Conservation (phyloP, 2,888 invertebrate species). For the Drosophila nigricruria region DNA sequence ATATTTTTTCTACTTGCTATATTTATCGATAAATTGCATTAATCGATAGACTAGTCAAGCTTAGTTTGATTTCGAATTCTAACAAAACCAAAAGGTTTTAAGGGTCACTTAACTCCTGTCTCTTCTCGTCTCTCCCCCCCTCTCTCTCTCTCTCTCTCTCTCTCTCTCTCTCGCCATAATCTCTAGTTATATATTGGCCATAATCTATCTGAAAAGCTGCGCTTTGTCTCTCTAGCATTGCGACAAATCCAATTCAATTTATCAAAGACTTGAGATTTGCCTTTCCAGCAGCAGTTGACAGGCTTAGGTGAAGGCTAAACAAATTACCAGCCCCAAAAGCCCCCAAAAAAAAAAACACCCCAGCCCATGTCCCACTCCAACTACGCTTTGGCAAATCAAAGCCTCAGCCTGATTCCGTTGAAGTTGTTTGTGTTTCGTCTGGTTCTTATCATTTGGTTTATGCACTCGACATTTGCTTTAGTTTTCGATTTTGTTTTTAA, state of each 20-base stretch:
- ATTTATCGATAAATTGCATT: background rate
- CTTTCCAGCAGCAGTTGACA: slow-evolving; percentile 34
- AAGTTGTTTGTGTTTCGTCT: slow-evolving; percentile 9
- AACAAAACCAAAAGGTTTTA: background rate
- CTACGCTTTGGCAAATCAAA: background rate
- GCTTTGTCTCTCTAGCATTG: slow-evolving; percentile 15
- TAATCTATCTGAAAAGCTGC: slow-evolving; percentile 13
- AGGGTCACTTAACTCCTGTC: background rate
- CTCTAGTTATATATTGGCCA: slow-evolving; percentile 18
- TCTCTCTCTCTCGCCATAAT: background rate
- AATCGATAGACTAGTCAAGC: background rate
- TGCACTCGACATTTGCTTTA: slow-evolving; percentile 22
- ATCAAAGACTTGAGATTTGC: slow-evolving; percentile 60
- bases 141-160: background rate
- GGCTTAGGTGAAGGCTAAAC: slow-evolving; percentile 40
- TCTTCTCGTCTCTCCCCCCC: too few species aligned
- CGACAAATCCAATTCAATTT: slow-evolving; percentile 67
- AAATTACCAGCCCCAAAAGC: slow-evolving; percentile 34
- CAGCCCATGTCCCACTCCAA: background rate
- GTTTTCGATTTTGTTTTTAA: slow-evolving; percentile 42
- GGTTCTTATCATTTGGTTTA: slow-evolving; percentile 9
- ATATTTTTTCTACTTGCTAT: too few species aligned
- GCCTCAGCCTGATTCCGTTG: background rate
- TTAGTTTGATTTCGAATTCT: background rate
- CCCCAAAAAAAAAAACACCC: background rate